Conservation (phyloP, 2,113 vertebrate genomes). For the Engystomops pustulosus region DNA sequence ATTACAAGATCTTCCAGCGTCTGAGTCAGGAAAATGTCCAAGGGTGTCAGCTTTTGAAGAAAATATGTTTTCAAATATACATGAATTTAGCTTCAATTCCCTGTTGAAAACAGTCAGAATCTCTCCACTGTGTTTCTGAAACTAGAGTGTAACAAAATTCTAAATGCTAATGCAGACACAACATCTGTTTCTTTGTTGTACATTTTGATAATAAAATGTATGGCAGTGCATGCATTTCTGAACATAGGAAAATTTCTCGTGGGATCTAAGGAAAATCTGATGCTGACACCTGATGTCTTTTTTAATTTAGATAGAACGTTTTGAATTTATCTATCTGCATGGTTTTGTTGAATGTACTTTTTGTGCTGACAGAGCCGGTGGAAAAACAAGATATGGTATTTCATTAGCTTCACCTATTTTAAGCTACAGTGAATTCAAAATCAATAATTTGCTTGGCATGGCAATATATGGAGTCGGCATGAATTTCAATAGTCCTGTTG, state of each 20-base stretch:
- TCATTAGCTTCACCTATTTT: conserved; percentile 41
- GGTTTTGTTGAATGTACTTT: conserved; percentile 8
- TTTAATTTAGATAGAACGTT: conserved; percentile 42
- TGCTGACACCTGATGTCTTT: conserved; percentile 44
- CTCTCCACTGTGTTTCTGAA: conserved; percentile 25
- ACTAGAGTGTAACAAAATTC: conserved; percentile 40
- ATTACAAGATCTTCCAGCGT: conserved; percentile 25
- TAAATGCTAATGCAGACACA: conserved; percentile 50
- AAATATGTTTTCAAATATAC: conserved; percentile 54
- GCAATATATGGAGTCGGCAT: conserved; percentile 32
- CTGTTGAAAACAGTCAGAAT: conserved; percentile 18
- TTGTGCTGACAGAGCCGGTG: conserved; percentile 11
- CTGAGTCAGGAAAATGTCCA: conserved; percentile 45
- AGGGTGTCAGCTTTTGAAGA: conserved; percentile 49
- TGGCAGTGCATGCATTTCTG: conserved; percentile 34
- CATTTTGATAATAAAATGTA: conserved; percentile 54
- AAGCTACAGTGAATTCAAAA: conserved; percentile 40
- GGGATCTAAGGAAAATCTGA: conserved; percentile 47
- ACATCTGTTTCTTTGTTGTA: conserved; percentile 56
- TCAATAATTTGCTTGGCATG: conserved; percentile 37
- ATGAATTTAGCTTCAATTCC: conserved; percentile 42
- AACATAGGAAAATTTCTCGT: conserved; percentile 36
- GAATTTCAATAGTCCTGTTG: conserved; percentile 5
- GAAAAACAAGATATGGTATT: conserved; percentile 39
- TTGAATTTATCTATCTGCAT: conserved; percentile 20